These are phyloP conservation scores for Acinonyx jubatus DNA, from an alignment of 2,113 vertebrate genomes.

Conservation along the genomic window DNA sequence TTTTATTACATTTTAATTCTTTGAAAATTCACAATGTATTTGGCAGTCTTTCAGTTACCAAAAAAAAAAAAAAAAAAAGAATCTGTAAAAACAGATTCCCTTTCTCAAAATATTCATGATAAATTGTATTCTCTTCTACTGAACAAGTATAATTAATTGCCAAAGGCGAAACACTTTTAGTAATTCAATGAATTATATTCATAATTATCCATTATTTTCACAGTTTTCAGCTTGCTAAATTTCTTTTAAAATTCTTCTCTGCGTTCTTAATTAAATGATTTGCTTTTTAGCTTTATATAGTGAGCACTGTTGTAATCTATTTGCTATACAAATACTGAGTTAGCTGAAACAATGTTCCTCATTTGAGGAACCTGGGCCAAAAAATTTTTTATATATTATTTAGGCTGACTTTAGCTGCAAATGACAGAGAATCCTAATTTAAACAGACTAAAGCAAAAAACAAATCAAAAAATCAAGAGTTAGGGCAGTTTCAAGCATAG, in stretches of 20 bases:
- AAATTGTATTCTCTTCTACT: slow-evolving; percentile 40
- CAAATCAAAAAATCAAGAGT: background rate
- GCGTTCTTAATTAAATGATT: slow-evolving; percentile 40
- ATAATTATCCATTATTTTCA: slow-evolving; percentile 62
- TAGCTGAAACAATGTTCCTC: background rate
- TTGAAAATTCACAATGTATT: slow-evolving; percentile 36
- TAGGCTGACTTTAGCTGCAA: background rate
- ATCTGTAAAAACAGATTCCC: background rate
- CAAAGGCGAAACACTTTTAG: slow-evolving; percentile 64
- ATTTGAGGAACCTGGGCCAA: background rate
- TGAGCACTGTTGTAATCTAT: background rate
- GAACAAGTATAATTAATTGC: slow-evolving; percentile 42
- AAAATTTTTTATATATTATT: background rate
- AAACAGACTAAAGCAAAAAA: slow-evolving; percentile 8
- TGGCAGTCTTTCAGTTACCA: background rate
- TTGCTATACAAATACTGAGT: slow-evolving; percentile 24
- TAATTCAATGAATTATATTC: slow-evolving; percentile 45
- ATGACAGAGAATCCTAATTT: slow-evolving; percentile 13
- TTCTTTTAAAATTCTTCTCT: slow-evolving; percentile 36
- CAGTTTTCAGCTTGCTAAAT: slow-evolving; percentile 32
- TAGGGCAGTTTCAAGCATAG: background rate
- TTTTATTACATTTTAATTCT: slow-evolving; percentile 39
- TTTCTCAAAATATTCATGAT: slow-evolving; percentile 31
- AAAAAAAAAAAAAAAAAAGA: background rate
- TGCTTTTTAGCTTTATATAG: slow-evolving; percentile 1